phyloP scores from a whole-genome alignment of 2,797 vertebrate genomes.

The Cuniculus paca region DNA sequence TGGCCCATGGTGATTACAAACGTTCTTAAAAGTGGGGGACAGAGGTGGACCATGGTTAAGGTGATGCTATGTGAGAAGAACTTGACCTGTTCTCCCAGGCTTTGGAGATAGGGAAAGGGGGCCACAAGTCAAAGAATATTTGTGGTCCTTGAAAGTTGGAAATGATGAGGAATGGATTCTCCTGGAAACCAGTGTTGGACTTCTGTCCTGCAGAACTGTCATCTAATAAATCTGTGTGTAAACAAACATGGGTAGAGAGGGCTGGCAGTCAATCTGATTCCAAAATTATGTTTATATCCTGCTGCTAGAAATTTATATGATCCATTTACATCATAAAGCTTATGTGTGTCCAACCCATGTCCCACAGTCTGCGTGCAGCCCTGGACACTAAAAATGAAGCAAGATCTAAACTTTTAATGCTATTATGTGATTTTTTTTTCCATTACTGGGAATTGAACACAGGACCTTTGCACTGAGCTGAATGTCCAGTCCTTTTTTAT shows the following conservation, averaged over 20 bases:
- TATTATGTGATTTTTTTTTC: neutral
- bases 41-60: neutral
- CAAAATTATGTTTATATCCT: neutral
- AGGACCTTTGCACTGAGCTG: neutral
- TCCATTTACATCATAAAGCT: neutral
- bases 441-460: neutral
- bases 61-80: neutral
- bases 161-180: neutral
- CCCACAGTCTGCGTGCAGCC: neutral
- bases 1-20: neutral
- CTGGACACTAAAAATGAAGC: neutral
- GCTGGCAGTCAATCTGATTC: neutral
- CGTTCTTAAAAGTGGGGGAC: neutral
- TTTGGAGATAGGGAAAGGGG: conserved; percentile 1
- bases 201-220: neutral
- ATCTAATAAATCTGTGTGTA: neutral
- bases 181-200: neutral
- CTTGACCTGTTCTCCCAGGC: neutral
- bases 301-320: neutral
- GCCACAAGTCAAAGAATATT: neutral
- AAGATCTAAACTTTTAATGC: neutral
- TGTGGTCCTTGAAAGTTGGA: neutral
- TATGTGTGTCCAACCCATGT: neutral
- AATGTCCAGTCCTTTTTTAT: neutral
- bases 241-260: neutral